phyloP scores from a whole-genome alignment of 2,113 vertebrate species.

The Tursiops truncatus region DNA sequence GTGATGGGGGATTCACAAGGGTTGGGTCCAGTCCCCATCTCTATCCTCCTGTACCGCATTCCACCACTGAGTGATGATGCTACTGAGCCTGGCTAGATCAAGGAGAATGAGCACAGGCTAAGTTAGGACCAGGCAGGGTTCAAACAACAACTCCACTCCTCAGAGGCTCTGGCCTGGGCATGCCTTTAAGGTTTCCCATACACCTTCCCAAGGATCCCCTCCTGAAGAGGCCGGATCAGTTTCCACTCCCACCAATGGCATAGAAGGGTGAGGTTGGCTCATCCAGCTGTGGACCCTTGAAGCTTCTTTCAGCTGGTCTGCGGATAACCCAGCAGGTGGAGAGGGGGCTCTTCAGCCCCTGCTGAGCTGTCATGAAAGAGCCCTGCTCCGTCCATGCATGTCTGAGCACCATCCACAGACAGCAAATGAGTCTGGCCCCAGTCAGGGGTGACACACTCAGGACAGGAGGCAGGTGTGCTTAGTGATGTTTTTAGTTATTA shows the following conservation, averaged over 20 bases:
- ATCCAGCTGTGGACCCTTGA: background rate
- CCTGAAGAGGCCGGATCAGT: too few species aligned
- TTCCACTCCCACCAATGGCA: background rate
- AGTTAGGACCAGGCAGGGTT: background rate
- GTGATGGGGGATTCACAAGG: background rate
- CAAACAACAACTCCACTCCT: background rate
- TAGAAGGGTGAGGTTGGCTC: fast-evolving
- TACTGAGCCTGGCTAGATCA: background rate
- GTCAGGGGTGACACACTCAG: background rate
- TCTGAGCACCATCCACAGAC: background rate
- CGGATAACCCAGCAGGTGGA: background rate
- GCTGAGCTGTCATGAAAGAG: background rate
- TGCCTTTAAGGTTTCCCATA: background rate
- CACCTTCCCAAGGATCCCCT: background rate
- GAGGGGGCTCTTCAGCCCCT: background rate
- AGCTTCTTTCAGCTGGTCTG: background rate
- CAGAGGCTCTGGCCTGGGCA: background rate
- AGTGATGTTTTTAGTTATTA: background rate
- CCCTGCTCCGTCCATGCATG: background rate
- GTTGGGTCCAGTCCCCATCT: background rate
- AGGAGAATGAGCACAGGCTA: background rate
- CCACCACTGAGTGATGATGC: too few species aligned
- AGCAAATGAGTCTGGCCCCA: background rate
- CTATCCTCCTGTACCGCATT: background rate
- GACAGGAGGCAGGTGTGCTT: background rate